Percentiles rank a stretch among this genome's conserved stretches.
Evolutionary conservation across 2,888 invertebrate genomes (phyloP).

Genomic region (Antheraea assamensis): DNA sequence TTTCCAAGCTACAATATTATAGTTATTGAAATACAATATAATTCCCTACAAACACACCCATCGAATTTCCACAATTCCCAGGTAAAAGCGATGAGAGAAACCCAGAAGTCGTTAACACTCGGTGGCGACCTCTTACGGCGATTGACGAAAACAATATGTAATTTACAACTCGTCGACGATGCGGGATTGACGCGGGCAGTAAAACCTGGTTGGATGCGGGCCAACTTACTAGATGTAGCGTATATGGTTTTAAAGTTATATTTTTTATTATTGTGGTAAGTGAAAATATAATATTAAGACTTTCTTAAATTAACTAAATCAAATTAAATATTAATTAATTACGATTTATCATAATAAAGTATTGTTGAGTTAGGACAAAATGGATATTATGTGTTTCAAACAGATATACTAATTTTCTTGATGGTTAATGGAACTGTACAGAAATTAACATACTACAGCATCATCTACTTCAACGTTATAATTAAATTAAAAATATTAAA

Average conservation of each 20-base stretch:
- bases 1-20: neutral
- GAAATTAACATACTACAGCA: too few species aligned
- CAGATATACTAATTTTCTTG: too few species aligned
- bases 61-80: constrained; percentile 13
- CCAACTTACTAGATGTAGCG: constrained; percentile 1
- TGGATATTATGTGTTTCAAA: too few species aligned
- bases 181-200: constrained; percentile 40
- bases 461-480: too few species aligned
- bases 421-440: too few species aligned
- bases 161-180: constrained; percentile 47
- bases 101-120: constrained; percentile 14
- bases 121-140: constrained; percentile 26
- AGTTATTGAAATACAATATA: neutral
- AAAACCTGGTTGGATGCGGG: constrained; percentile 36
- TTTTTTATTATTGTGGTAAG: neutral
- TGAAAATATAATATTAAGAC: too few species aligned
- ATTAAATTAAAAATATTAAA: too few species aligned
- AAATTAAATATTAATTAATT: too few species aligned
- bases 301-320: too few species aligned
- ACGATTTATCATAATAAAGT: too few species aligned
- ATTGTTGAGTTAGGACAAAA: too few species aligned
- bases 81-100: constrained; percentile 14
- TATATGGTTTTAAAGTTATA: neutral
- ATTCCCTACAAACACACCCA: neutral
- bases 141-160: constrained; percentile 52